Base-by-base conservation (phyloP, 2,888 invertebrate species). In the Gastracanthus pulcherrimus region DNA sequence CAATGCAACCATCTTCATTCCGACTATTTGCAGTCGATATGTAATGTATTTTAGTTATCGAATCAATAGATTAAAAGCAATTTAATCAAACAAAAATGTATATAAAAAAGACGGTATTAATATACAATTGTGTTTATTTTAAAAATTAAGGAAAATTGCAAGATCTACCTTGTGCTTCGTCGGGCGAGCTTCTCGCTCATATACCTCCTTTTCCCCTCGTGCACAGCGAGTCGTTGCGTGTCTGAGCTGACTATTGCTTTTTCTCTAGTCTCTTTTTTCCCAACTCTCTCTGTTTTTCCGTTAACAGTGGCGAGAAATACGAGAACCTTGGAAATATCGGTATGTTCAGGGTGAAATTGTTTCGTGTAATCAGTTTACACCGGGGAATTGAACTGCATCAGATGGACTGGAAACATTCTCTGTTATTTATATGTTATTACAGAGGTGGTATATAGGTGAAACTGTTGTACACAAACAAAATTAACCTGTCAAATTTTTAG, bases 331-430 rank as follows among this genome's bases (percentile, higher is more conserved):
- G 60, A 74, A 74, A 69, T 62, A 69, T 80, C 38, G 26, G 60
- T 31, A 38, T 9, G 11, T 31, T 60, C 58, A 29, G 23, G 60
- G 31, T 67, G 64, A 62, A 71, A 72, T 81, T 72, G 76, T 76
- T 81, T 77, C 31, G 66, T 38, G 29, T 48, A 76, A 81, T 81
- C 76, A 76, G 67, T 60, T 81, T 75, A 64, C 55, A 45, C 76
- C 58, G 11, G 38, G n/a, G 55, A n/a, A 76, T 72, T 55, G 41
- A 62, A 75, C 60, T 51, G 48, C 51, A 19, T 45, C 45, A 31
- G 34, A 26, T 9, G n/a, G 11, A 19, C 45, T 23, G 7, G 34
- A 34, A 62, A n/a, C 26, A 19, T 31, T 51, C 51, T 55, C 23
- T 38, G n/a, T 64, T 78, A 64, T 38, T n/a, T n/a, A n/a, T n/a